Percentiles rank a stretch among this genome's conserved stretches.
Evolutionary conservation across 2,797 vertebrate species (phyloP).

Genomic region (Notamacropus eugenii): DNA sequence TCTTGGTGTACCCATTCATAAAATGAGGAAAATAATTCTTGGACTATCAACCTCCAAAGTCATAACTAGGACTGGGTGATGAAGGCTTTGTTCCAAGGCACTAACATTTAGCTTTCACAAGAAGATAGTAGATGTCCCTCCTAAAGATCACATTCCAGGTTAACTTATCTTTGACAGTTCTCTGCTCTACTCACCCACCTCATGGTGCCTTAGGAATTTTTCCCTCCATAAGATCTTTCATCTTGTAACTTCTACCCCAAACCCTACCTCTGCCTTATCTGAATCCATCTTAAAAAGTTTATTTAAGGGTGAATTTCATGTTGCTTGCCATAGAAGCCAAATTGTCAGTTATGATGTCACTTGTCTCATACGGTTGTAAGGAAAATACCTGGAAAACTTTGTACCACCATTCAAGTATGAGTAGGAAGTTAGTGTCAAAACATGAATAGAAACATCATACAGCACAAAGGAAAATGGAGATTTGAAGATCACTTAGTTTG

Average conservation of each 20-base stretch:
- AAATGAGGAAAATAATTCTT: not conserved
- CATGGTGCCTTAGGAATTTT: not conserved
- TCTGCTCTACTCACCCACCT: not conserved
- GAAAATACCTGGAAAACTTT: not conserved
- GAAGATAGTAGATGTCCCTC: not conserved
- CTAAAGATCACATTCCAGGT: not conserved
- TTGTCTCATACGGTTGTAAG: not conserved
- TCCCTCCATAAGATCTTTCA: not conserved
- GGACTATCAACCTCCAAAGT: not conserved
- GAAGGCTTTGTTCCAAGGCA: not conserved
- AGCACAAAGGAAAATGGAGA: not conserved
- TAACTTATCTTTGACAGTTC: not conserved
- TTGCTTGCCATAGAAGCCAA: not conserved
- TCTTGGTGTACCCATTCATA: not conserved
- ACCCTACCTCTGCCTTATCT: not conserved
- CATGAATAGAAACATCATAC: not conserved
- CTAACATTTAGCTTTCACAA: not conserved
- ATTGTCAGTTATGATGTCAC: not conserved
- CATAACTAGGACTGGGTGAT: not conserved
- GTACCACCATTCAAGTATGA: not conserved
- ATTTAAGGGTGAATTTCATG: not conserved
- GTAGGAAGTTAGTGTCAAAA: not conserved
- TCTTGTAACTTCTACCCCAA: not conserved
- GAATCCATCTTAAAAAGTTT: not conserved
- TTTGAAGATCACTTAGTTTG: not conserved